Percentiles rank a stretch among this genome's conserved stretches.
These are phyloP conservation scores for Diacarnus erythraeanus DNA, from an alignment of 37 sponge, comb jelly and placozoan species.

Conservation along the genomic window DNA sequence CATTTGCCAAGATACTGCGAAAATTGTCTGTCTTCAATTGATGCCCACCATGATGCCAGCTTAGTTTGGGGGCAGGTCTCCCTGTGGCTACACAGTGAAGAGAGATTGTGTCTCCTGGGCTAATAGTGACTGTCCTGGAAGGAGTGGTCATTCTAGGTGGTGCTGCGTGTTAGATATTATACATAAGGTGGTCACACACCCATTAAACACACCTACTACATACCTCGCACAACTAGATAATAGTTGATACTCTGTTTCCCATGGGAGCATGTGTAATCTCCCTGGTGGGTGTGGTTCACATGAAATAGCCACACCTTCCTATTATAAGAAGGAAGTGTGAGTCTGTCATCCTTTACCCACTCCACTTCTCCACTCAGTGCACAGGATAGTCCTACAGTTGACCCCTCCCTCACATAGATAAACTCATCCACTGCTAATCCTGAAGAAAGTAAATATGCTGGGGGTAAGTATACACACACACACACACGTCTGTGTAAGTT, in stretches of 20 bases:
- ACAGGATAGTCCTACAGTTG: neutral
- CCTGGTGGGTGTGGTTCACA: neutral
- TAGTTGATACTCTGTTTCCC: neutral
- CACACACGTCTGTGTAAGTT: too few species aligned
- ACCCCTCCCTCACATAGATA: conserved; percentile 4
- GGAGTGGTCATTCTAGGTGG: neutral
- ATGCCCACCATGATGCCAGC: conserved; percentile 6
- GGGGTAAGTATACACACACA: neutral
- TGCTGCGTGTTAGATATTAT: neutral
- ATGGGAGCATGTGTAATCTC: conserved; percentile 31
- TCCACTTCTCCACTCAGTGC: neutral
- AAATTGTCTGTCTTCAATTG: neutral
- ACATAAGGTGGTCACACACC: neutral
- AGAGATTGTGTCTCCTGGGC: neutral
- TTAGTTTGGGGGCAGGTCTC: conserved; percentile 6
- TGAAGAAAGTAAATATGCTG: neutral
- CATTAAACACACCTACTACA: neutral
- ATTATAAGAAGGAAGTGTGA: neutral
- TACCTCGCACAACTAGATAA: conserved; percentile 30
- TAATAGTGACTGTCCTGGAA: neutral
- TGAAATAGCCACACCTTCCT: neutral
- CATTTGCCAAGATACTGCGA: conserved; percentile 15
- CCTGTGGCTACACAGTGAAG: conserved; percentile 17
- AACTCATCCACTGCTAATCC: neutral
- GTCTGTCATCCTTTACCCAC: neutral